A percentile compares a stretch with the other conserved stretches of the same genome.
Evolutionary conservation across 2,797 vertebrate genomes (phyloP).

Genomic region (Chrysocyon brachyurus): DNA sequence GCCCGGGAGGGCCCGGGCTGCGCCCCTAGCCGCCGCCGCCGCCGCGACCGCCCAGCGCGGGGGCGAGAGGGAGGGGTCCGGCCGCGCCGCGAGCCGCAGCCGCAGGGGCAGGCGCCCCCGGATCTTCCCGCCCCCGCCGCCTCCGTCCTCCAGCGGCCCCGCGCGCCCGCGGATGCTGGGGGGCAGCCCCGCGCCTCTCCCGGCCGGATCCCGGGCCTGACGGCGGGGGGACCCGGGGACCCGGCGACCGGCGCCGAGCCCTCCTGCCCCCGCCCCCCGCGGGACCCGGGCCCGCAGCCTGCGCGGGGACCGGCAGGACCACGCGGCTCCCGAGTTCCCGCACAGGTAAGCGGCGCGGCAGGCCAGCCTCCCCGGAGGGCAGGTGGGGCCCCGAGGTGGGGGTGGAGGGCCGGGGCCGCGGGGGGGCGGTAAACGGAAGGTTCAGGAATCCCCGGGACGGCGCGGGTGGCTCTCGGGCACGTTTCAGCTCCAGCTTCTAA

Average conservation of each 20-base stretch:
- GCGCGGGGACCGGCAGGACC: not conserved
- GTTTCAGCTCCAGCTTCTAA: slow-evolving; percentile 4
- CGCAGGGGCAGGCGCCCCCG: not conserved
- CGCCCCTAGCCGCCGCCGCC: not conserved
- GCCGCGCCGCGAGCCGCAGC: not conserved
- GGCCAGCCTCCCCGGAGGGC: slow-evolving; percentile 4
- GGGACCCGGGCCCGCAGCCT: slow-evolving; percentile 21
- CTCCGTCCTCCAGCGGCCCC: slow-evolving; percentile 8
- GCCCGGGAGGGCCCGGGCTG: slow-evolving; percentile 47
- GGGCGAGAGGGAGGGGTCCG: not conserved
- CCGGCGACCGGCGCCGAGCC: not conserved
- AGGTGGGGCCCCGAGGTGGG: not conserved
- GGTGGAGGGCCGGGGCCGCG: not conserved
- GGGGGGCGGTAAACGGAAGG: slow-evolving; percentile 49
- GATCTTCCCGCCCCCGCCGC: not conserved
- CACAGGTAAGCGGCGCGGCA: slow-evolving; percentile 69
- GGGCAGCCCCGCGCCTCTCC: slow-evolving; percentile 14
- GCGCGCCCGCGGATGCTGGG: slow-evolving; percentile 45
- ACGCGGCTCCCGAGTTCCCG: slow-evolving; percentile 56
- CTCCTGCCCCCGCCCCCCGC: not conserved
- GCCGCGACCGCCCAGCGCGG: not conserved
- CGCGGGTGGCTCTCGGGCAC: slow-evolving; percentile 11
- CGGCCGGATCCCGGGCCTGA: slow-evolving; percentile 56
- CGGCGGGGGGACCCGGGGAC: not conserved
- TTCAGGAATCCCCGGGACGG: slow-evolving; percentile 44